phyloP scores from a whole-genome alignment of 2,113 vertebrate genomes.

The Callorhinus ursinus region DNA sequence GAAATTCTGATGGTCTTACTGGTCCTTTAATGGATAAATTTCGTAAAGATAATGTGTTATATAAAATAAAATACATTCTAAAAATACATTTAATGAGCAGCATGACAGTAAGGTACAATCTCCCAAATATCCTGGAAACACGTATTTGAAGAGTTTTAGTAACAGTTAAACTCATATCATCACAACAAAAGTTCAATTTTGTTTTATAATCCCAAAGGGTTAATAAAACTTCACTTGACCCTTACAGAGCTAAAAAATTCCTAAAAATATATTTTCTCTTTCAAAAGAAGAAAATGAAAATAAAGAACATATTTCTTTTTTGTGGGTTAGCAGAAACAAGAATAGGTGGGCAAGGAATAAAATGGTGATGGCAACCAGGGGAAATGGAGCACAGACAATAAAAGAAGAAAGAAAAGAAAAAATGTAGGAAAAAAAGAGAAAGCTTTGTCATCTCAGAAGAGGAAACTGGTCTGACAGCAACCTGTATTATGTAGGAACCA shows the following conservation, averaged over 20 bases:
- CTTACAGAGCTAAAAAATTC: background rate
- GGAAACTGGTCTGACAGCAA: background rate
- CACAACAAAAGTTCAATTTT: constrained; percentile 11
- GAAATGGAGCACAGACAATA: background rate
- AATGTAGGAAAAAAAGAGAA: background rate
- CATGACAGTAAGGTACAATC: background rate
- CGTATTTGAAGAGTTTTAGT: constrained; percentile 9
- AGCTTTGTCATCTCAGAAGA: background rate
- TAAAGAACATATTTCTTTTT: background rate
- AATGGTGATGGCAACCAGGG: background rate
- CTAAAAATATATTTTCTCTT: background rate
- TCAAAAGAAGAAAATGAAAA: constrained; percentile 15
- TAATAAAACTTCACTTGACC: background rate
- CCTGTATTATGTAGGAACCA: background rate
- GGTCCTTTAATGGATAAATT: background rate
- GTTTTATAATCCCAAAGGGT: constrained; percentile 25
- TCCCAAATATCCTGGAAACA: background rate
- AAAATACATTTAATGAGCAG: constrained; percentile 7
- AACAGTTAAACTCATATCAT: background rate
- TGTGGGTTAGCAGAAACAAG: background rate
- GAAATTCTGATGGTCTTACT: background rate
- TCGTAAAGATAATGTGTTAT: background rate
- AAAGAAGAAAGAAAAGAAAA: background rate
- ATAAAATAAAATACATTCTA: constrained; percentile 44
- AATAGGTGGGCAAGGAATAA: background rate